Conservation (phyloP, 1,140 invertebrate genomes). For the Augochlora pura region DNA sequence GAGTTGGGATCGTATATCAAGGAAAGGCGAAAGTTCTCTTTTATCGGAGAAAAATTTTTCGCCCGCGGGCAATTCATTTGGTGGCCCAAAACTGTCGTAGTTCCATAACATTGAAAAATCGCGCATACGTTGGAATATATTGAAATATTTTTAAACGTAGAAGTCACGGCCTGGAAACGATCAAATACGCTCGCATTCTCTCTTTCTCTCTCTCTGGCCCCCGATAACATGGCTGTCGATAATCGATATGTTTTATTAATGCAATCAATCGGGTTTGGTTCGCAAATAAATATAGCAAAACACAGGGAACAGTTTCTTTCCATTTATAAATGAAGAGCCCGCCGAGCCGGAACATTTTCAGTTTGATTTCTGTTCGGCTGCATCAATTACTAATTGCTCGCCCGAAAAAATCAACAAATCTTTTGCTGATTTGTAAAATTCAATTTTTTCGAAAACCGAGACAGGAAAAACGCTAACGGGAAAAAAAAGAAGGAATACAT, state of each 20-base stretch:
- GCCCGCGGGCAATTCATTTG: slow-evolving; percentile 21
- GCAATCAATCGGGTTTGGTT: neutral
- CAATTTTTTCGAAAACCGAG: too few species aligned
- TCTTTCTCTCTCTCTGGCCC: neutral
- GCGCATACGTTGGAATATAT: slow-evolving; percentile 15
- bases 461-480: too few species aligned
- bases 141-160: slow-evolving; percentile 19
- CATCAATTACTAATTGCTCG: too few species aligned
- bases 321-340: neutral
- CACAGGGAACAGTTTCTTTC: neutral
- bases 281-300: neutral
- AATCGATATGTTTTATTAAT: slow-evolving; percentile 27
- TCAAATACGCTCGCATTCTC: neutral
- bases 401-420: too few species aligned
- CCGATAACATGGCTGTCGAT: slow-evolving; percentile 12
- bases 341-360: too few species aligned
- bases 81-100: slow-evolving; percentile 28
- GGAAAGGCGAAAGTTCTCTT: slow-evolving; percentile 30
- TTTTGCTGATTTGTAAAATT: too few species aligned
- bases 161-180: neutral
- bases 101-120: slow-evolving; percentile 39
- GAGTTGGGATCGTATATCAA: slow-evolving; percentile 26
- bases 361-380: too few species aligned
- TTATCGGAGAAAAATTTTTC: slow-evolving; percentile 37
- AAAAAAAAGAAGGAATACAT: too few species aligned